Percentiles rank a stretch among this genome's conserved stretches.
phyloP scores from a whole-genome alignment of 2,888 invertebrate genomes.

The Cyclophora punctaria region DNA sequence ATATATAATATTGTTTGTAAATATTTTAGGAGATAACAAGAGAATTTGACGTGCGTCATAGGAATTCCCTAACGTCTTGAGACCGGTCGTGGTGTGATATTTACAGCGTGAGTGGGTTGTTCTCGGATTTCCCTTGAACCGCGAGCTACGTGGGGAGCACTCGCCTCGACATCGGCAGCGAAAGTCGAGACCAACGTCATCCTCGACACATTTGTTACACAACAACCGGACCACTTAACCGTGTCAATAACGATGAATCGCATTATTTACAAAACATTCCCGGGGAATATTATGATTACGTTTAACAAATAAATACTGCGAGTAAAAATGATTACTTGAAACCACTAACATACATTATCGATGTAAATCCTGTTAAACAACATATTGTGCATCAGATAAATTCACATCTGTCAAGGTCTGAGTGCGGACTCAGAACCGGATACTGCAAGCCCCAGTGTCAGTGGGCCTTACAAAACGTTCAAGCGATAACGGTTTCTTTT shows the following conservation, averaged over 20 bases:
- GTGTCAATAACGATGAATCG: conserved; percentile 33
- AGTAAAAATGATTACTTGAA: too few relatives aligned
- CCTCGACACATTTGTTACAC: conserved; percentile 51
- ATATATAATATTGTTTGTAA: too few relatives aligned
- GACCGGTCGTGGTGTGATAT: conserved; percentile 4
- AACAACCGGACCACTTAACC: conserved; percentile 45
- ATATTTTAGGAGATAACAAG: background rate
- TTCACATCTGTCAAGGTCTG: background rate
- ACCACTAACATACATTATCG: too few relatives aligned
- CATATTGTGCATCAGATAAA: background rate
- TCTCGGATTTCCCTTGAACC: conserved; percentile 46
- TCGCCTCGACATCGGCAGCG: conserved; percentile 30
- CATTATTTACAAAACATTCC: background rate
- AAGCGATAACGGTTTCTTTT: background rate
- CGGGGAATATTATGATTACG: too few relatives aligned
- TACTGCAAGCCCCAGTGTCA: background rate
- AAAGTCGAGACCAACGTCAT: conserved; percentile 57
- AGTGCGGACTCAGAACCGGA: too few relatives aligned
- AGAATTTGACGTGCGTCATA: conserved; percentile 23
- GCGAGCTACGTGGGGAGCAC: conserved; percentile 8
- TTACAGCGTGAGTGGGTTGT: conserved; percentile 19
- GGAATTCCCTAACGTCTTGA: conserved; percentile 39
- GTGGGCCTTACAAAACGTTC: too few relatives aligned
- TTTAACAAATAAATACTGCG: too few relatives aligned
- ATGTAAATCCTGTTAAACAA: too few relatives aligned